Percentiles rank a stretch among this genome's conserved stretches.
Evolutionary conservation across 2,888 invertebrate species (phyloP).

Genomic region (Acleris cristana): DNA sequence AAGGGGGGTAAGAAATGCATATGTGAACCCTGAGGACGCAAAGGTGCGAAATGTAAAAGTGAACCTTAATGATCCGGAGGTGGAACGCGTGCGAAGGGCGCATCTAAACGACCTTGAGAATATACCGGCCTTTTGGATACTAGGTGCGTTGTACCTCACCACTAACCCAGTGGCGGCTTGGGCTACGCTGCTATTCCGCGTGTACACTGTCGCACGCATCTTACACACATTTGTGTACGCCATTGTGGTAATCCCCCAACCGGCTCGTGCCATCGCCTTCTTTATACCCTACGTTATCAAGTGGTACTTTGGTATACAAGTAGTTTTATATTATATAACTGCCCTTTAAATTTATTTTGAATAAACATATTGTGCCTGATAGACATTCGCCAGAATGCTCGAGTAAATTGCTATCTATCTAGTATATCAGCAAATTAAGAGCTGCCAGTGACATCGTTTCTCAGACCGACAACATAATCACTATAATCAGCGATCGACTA

Average conservation of each 20-base stretch:
- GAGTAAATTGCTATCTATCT: no score
- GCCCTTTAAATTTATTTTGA: conserved; percentile 22
- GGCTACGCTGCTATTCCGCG: conserved; percentile 57
- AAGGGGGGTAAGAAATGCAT: conserved; percentile 45
- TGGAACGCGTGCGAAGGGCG: conserved; percentile 81
- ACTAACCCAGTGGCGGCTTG: conserved; percentile 70
- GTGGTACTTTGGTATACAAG: conserved; percentile 37
- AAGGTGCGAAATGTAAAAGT: no score
- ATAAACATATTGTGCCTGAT: neutral
- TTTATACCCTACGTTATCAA: conserved; percentile 37
- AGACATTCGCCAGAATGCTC: no score
- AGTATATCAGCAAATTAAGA: no score
- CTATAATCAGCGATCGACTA: no score
- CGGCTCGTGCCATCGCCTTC: conserved; percentile 34
- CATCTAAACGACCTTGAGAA: conserved; percentile 86
- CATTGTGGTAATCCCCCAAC: conserved; percentile 76
- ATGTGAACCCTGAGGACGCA: conserved; percentile 67
- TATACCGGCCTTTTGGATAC: conserved; percentile 79
- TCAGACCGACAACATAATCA: no score
- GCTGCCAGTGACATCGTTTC: no score
- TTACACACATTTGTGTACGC: conserved; percentile 83
- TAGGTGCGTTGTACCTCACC: conserved; percentile 76
- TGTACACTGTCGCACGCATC: conserved; percentile 73
- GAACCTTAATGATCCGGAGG: conserved; percentile 69
- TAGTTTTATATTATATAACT: conserved; percentile 26